phyloP scores from a whole-genome alignment of 2,113 vertebrate genomes.

The Pontoporia blainvillei region DNA sequence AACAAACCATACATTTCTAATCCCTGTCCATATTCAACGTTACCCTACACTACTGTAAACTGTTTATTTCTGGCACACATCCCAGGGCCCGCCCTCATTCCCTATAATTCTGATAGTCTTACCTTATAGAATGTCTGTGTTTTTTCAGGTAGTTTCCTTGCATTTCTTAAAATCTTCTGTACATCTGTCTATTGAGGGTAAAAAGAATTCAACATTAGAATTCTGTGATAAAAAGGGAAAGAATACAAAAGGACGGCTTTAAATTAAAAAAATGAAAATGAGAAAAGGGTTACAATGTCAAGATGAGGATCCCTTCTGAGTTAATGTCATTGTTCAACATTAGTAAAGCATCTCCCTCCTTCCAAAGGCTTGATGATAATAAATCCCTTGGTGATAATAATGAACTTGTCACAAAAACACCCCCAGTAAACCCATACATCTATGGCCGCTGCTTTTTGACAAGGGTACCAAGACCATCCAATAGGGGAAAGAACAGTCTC shows the following conservation, averaged over 20 bases:
- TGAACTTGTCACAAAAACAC: not conserved
- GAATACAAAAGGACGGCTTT: not conserved
- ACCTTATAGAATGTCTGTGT: slow-evolving; percentile 99
- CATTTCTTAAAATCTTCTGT: slow-evolving; percentile 98
- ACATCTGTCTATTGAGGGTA: slow-evolving; percentile 91
- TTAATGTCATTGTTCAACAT: not conserved
- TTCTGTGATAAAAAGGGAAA: not conserved
- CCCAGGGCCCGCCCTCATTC: not conserved
- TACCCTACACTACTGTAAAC: not conserved
- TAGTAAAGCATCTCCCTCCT: not conserved
- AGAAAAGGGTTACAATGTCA: not conserved
- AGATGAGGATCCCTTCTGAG: not conserved
- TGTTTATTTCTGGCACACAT: not conserved
- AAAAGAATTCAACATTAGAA: slow-evolving; percentile 33
- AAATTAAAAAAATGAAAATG: not conserved
- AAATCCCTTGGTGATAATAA: not conserved
- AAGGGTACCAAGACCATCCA: not conserved
- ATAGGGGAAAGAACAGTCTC: not conserved
- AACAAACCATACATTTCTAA: not conserved
- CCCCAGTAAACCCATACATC: not conserved
- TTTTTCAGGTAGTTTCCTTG: slow-evolving; percentile 98
- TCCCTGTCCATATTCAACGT: not conserved
- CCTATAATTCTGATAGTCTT: slow-evolving; percentile 38
- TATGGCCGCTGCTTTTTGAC: not conserved
- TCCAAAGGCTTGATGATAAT: not conserved